Base-by-base conservation (phyloP, 2,113 vertebrate genomes). In the Mirounga angustirostris region DNA sequence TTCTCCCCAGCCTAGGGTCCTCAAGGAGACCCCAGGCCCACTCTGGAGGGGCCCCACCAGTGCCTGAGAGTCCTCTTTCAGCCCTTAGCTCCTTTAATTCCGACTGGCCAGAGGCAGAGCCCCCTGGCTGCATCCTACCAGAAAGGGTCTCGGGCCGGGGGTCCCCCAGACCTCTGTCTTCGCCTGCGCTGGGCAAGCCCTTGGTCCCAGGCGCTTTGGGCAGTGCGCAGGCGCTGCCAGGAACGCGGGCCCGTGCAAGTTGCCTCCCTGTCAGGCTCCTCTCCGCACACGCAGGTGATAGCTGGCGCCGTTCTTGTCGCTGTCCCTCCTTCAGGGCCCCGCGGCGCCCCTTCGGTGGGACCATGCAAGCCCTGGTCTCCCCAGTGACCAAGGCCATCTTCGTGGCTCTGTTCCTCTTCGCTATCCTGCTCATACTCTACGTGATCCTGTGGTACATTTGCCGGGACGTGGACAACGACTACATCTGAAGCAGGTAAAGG, bases 401-500 rank as follows among this genome's bases (percentile, higher is more conserved):
- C 94, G 99, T 99, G 97, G 99, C 99, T 98, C 98, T 99, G 97
- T 99, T 99, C 98, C 99, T 99, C 98, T 99, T 99, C 98, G 99
- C 99, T 98, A 99, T 99, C 98, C 99, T 99, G 97, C 99, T 99
- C 97, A 99, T 99, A 98, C 99, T 99, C 93, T 99, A 99, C 97
- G 99, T 99, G 98, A 99, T 99, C 96, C 99, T 99, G 74, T 99
- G 99, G 99, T 99, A 99, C 99, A 99, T 99, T 97, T 99, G 99
- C 99, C 98, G 99, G 95, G 99, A 99, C 98, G 99, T 99, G 98
- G 99, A 99, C 98, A 99, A 99, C 93, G 99, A 99, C 97, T 99
- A 99, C 99, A 83, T 90, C 87, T 76, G 87, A 76, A 28, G 33
- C n/a, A 43, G 54, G 10, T n/a, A 21, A 59, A 43, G 54, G 0